These are phyloP conservation scores for Tetranychus urticae DNA, from an alignment of 1,140 invertebrate genomes.

Conservation along the genomic window DNA sequence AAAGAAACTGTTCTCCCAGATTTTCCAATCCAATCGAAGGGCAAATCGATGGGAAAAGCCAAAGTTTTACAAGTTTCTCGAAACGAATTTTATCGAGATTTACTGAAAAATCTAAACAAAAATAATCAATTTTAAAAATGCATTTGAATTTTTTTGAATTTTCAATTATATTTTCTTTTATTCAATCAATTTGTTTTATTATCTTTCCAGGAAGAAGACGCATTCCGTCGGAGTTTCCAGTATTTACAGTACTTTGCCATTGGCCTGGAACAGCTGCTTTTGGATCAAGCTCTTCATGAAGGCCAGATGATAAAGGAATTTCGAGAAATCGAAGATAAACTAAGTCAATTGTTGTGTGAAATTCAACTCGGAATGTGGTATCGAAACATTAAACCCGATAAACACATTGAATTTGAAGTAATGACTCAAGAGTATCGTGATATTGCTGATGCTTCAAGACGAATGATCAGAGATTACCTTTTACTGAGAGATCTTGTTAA, in stretches of 20 bases:
- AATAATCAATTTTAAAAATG: too few species aligned
- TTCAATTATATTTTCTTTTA: too few species aligned
- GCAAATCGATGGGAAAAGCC: too few species aligned
- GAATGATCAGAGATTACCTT: slow-evolving; percentile 33
- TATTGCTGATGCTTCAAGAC: slow-evolving; percentile 20
- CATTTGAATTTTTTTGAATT: too few species aligned
- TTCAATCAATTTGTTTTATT: too few species aligned
- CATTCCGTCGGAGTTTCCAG: slow-evolving; percentile 29
- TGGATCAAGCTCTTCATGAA: slow-evolving; percentile 30
- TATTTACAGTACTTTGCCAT: slow-evolving; percentile 37
- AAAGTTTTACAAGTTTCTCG: too few species aligned
- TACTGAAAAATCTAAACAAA: too few species aligned
- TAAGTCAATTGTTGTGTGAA: slow-evolving; percentile 32
- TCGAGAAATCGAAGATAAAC: slow-evolving; percentile 27
- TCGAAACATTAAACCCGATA: slow-evolving; percentile 22
- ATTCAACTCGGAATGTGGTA: slow-evolving; percentile 31
- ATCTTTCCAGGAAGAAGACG: slow-evolving; percentile 9
- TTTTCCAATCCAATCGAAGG: too few species aligned
- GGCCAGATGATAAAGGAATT: slow-evolving; percentile 28
- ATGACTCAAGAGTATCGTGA: slow-evolving; percentile 29
- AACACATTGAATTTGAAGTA: slow-evolving; percentile 23
- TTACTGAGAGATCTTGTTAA: slow-evolving; percentile 40
- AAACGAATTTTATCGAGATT: too few species aligned
- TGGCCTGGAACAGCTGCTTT: slow-evolving; percentile 36
- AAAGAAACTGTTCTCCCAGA: too few species aligned